Evolutionary conservation across 2,888 invertebrate species (phyloP).

Genomic region (Xestia sexstrigata): DNA sequence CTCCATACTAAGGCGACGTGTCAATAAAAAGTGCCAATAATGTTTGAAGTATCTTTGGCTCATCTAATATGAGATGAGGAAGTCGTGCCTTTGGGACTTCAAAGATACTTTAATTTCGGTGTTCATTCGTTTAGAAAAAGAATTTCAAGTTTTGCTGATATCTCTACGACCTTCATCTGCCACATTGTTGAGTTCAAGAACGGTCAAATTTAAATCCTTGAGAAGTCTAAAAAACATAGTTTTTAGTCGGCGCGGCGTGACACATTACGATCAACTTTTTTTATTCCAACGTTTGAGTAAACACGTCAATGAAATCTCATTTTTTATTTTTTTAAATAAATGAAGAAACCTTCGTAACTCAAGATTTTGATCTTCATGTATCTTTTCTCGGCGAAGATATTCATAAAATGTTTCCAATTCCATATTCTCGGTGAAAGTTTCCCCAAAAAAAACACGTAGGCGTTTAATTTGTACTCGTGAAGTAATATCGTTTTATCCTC

Average conservation of each 20-base stretch:
- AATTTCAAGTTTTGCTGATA: slow-evolving; percentile 34
- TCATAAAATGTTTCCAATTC: slow-evolving; percentile 20
- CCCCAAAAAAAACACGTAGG: slow-evolving; percentile 57
- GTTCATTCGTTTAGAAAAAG: slow-evolving; percentile 28
- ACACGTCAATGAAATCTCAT: background rate
- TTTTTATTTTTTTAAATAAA: slow-evolving; percentile 22
- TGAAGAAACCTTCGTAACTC: background rate
- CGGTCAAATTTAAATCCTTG: slow-evolving; percentile 39
- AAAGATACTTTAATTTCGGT: slow-evolving; percentile 39
- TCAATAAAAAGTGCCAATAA: slow-evolving; percentile 26
- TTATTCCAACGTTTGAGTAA: slow-evolving; percentile 3
- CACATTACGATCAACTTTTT: background rate
- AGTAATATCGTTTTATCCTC: slow-evolving; percentile 57
- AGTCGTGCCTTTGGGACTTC: slow-evolving; percentile 24
- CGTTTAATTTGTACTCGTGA: slow-evolving; percentile 64
- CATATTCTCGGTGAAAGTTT: slow-evolving; percentile 62
- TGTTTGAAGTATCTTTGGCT: slow-evolving; percentile 31
- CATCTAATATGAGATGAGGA: slow-evolving; percentile 20
- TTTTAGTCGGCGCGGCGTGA: slow-evolving; percentile 7
- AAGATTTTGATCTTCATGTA: slow-evolving; percentile 12
- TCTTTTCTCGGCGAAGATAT: background rate
- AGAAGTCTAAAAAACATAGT: slow-evolving; percentile 39
- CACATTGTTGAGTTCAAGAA: slow-evolving; percentile 47
- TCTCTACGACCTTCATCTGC: slow-evolving; percentile 35
- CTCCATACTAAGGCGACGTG: slow-evolving; percentile 3